Evolutionary conservation across 1,140 invertebrate species (phyloP), one percentile per base, ranked within the genome.

Genomic region (Hermetia illucens): DNA sequence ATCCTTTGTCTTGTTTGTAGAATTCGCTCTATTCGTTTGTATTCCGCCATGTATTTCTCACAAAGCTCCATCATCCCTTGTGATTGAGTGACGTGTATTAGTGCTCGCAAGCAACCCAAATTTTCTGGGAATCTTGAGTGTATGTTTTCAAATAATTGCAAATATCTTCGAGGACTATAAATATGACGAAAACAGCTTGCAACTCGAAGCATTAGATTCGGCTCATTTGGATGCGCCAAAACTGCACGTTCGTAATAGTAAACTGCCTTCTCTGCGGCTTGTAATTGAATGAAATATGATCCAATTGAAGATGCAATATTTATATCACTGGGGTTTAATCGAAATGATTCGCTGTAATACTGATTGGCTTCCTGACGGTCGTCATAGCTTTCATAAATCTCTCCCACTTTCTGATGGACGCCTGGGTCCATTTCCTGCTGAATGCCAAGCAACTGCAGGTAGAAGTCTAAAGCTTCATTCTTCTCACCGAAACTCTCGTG

Each of bases 301-400:
- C 84, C 87, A 19, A 96, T 68, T 77, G 90, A 95, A 54, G 91
- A 83, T 40, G 95, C 84, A 1, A 89, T 86, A 39, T 79, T 74
- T 31, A 93, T 75, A 63, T 88, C 86, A 24, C 84, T 84, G 34
- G 92, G 90, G 60, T 84, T 89, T 54, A 85, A 83, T 47, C 88
- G 75, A 61, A 83, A 89, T 4, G 87, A 82, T 76, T 95, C 89
- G 61, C 75, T 79, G 49, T 91, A 82, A 65, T 88, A 92, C 50
- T 92, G 85, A 63, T 89, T 90, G 2, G 90, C 87, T 61, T 88
- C 83, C 50, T 90, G 85, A 47, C 89, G 85, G 57, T 95, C 90
- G 21, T 84, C 83, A 45, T 82, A 72, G 43, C 67, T 70, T 49
- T 93, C 88, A 52, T 82, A 88, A 47, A 94, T 70, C 51, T 86